These are phyloP conservation scores for Teleiodes luculella DNA, from an alignment of 2,888 invertebrate genomes.

Conservation along the genomic window DNA sequence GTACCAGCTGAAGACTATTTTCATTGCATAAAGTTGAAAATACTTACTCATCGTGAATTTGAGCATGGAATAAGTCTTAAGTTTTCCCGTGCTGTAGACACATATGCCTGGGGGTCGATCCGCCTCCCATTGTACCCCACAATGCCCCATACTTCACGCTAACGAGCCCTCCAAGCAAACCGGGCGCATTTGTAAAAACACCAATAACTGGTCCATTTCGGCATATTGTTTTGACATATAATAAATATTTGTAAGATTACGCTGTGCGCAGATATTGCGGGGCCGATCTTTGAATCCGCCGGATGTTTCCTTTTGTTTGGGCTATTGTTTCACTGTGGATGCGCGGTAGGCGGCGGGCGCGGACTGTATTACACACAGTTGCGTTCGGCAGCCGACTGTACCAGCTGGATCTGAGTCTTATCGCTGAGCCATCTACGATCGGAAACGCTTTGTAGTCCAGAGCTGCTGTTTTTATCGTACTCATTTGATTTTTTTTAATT, in stretches of 20 bases:
- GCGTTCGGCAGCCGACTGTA: constrained; percentile 53
- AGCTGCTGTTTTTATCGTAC: not conserved
- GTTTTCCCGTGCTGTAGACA: constrained; percentile 22
- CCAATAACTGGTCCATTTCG: constrained; percentile 75
- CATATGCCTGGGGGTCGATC: constrained; percentile 55
- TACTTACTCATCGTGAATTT: constrained; percentile 58
- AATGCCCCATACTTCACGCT: constrained; percentile 74
- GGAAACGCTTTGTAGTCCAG: not conserved
- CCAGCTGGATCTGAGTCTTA: constrained; percentile 42
- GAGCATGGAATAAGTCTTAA: constrained; percentile 43
- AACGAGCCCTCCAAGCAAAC: constrained; percentile 73
- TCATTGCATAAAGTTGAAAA: constrained; percentile 14
- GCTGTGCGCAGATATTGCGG: constrained; percentile 61
- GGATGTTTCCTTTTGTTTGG: constrained; percentile 48
- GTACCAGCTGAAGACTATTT: no score
- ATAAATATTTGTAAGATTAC: constrained; percentile 77
- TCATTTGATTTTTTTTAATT: not conserved
- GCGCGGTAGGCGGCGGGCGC: constrained; percentile 39
- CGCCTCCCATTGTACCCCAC: constrained; percentile 73
- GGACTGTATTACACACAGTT: constrained; percentile 71
- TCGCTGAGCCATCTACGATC: constrained; percentile 25
- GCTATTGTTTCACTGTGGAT: constrained; percentile 50
- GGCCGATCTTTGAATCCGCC: constrained; percentile 63
- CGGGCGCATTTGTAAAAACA: constrained; percentile 77
- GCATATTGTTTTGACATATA: constrained; percentile 79